Percentiles rank a stretch among this genome's conserved stretches.
Conservation (phyloP, 2,888 invertebrate species). For the Drosophila histrio region DNA sequence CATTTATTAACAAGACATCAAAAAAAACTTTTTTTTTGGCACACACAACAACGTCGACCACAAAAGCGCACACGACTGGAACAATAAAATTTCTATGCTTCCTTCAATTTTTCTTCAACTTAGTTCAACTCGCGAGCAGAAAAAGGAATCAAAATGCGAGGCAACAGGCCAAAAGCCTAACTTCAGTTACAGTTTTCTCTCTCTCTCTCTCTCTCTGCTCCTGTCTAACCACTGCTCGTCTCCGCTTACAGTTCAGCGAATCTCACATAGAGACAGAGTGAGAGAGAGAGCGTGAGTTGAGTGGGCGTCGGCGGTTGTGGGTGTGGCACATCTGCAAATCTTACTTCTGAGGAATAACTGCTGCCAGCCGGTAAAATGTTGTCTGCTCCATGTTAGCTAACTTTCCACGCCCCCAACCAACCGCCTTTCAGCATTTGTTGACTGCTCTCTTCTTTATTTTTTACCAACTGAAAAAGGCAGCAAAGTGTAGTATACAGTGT, state of each 20-base stretch:
- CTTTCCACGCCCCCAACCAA: constrained; percentile 8
- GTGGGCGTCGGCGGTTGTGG: neutral
- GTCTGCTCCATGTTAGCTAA: constrained; percentile 31
- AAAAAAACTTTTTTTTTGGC: constrained; percentile 14
- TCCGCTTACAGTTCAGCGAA: constrained; percentile 17
- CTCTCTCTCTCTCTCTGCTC: neutral
- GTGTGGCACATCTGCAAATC: constrained; percentile 22
- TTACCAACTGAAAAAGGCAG: constrained; percentile 33
- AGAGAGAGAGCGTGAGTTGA: neutral
- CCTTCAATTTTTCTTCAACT: constrained; percentile 11
- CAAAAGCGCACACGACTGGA: constrained; percentile 22
- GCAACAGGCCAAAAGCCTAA: constrained; percentile 32
- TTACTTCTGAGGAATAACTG: constrained; percentile 27
- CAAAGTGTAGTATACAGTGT: constrained; percentile 10
- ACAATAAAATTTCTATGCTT: constrained; percentile 35
- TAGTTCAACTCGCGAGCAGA: constrained; percentile 19
- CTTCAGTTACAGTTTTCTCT: constrained; percentile 4
- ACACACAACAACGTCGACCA: neutral
- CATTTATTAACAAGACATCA: constrained; percentile 37
- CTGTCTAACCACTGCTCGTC: neutral
- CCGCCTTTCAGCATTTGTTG: neutral
- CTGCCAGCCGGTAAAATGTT: constrained; percentile 35
- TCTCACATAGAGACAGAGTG: neutral
- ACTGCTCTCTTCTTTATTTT: constrained; percentile 11
- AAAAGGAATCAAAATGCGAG: constrained; percentile 34